These are phyloP conservation scores for Argynnis bischoffii DNA, from an alignment of 2,888 invertebrate species.

Conservation along the genomic window DNA sequence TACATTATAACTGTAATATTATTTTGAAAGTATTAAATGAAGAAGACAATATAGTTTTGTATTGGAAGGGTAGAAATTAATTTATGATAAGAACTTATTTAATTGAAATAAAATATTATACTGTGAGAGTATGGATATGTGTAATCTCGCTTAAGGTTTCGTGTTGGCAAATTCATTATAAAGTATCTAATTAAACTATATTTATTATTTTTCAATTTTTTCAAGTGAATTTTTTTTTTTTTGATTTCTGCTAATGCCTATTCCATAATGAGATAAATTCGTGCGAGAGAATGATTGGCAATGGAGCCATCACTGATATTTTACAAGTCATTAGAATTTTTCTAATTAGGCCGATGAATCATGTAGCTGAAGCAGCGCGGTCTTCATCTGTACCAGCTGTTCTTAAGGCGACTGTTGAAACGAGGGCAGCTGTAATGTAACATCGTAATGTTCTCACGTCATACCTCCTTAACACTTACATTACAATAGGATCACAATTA, in stretches of 20 bases:
- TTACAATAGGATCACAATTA: not conserved
- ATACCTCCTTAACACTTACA: not conserved
- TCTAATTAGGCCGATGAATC: slow-evolving; percentile 15
- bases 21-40: not conserved
- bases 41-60: not conserved
- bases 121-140: not conserved
- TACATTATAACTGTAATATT: not conserved
- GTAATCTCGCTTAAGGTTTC: slow-evolving; percentile 40
- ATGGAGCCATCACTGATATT: slow-evolving; percentile 22
- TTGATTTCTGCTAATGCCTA: slow-evolving; percentile 7
- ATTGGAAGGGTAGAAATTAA: not conserved
- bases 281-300: slow-evolving; percentile 39
- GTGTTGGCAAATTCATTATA: slow-evolving; percentile 59
- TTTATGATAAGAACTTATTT: not conserved
- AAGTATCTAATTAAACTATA: not conserved
- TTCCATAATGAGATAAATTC: slow-evolving; percentile 34
- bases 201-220: not conserved
- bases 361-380: slow-evolving; percentile 18
- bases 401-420: slow-evolving; percentile 14
- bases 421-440: not conserved
- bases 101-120: not conserved
- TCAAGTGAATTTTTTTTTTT: not conserved
- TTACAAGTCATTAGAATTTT: slow-evolving; percentile 28
- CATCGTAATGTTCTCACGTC: not conserved
- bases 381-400: slow-evolving; percentile 1